Conservation (phyloP, 2,113 vertebrate species). For the Psittacula cyanocephala region DNA sequence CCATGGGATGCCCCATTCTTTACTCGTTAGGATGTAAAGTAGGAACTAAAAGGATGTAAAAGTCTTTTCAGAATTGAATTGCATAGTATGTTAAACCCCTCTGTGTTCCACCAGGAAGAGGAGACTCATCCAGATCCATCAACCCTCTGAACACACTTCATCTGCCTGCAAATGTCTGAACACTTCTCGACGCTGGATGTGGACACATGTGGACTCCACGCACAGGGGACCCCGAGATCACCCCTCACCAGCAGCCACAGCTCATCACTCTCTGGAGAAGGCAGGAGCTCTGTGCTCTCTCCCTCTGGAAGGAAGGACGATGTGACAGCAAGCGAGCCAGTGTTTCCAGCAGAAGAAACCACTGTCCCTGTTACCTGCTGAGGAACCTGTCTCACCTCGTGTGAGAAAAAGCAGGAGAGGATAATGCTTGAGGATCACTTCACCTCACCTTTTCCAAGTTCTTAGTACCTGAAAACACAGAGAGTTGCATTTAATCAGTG, state of each 20-base stretch:
- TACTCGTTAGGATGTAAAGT: background rate
- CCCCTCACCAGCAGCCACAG: background rate
- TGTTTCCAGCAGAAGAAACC: slow-evolving; percentile 31
- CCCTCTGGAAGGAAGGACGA: background rate
- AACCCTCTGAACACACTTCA: accelerated
- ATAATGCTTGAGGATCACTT: background rate
- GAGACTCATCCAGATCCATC: background rate
- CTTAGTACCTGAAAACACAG: slow-evolving; percentile 29
- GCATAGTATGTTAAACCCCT: slow-evolving; percentile 56
- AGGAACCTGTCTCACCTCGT: slow-evolving; percentile 48
- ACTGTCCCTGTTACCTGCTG: slow-evolving; percentile 39
- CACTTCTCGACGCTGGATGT: background rate
- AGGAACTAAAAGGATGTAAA: background rate
- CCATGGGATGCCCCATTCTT: background rate
- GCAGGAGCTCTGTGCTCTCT: background rate
- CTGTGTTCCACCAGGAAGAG: background rate
- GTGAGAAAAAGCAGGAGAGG: slow-evolving; percentile 36
- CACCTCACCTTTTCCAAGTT: slow-evolving; percentile 1
- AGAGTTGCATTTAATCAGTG: background rate
- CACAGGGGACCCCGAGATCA: background rate
- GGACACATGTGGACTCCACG: background rate
- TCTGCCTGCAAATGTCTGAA: background rate
- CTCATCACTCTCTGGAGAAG: background rate
- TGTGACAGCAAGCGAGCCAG: background rate
- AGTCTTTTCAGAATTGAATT: slow-evolving; percentile 30